phyloP scores from a whole-genome alignment of 1,140 invertebrate species.

The Batillaria attramentaria region DNA sequence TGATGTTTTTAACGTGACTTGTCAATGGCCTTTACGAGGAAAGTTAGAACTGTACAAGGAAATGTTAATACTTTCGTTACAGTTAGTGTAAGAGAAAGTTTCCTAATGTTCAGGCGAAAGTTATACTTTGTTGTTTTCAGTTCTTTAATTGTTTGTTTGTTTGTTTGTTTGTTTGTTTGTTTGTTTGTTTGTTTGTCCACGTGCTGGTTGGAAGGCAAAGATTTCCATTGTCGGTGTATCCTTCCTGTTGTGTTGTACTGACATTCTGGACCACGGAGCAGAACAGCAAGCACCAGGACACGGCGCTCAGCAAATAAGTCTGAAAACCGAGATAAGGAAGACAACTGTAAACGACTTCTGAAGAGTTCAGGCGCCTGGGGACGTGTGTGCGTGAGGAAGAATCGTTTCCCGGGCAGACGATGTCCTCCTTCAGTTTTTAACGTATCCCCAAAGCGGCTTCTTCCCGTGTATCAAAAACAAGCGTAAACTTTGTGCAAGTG shows the following conservation, averaged over 20 bases:
- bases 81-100: too few relatives aligned
- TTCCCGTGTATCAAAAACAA: background rate
- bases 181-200: background rate
- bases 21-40: too few relatives aligned
- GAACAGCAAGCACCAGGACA: too few relatives aligned
- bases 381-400: background rate
- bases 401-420: background rate
- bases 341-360: background rate
- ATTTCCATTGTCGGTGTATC: background rate
- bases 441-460: background rate
- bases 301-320: background rate
- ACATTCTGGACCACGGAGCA: too few relatives aligned
- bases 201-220: background rate
- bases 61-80: too few relatives aligned
- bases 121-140: too few relatives aligned
- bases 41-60: too few relatives aligned
- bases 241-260: too few relatives aligned
- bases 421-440: background rate
- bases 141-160: background rate
- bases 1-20: too few relatives aligned
- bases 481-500: background rate
- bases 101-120: too few relatives aligned
- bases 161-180: conserved; percentile 4
- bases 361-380: background rate
- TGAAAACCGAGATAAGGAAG: background rate